These are phyloP conservation scores for Criorhina ranunculi DNA, from an alignment of 2,888 invertebrate genomes.

Conservation along the genomic window DNA sequence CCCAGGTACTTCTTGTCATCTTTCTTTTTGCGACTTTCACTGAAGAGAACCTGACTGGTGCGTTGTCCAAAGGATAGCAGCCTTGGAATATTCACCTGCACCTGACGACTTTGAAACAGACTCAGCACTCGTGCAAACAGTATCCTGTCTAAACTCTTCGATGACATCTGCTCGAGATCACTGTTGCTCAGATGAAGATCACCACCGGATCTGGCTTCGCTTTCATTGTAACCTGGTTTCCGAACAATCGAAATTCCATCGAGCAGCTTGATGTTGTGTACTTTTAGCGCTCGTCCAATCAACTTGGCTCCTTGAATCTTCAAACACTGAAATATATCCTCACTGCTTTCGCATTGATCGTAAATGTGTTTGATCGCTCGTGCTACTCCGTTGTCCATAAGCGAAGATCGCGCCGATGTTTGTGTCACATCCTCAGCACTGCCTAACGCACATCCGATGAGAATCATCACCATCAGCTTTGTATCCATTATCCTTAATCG, in stretches of 20 bases:
- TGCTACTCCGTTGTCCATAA: conserved; percentile 80
- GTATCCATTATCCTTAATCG: conserved; percentile 78
- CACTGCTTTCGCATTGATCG: conserved; percentile 87
- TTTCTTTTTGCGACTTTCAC: conserved; percentile 87
- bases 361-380: conserved; percentile 83
- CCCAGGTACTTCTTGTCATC: conserved; percentile 87
- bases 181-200: conserved; percentile 86
- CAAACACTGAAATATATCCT: conserved; percentile 89
- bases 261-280: conserved; percentile 87
- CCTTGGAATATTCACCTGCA: conserved; percentile 86
- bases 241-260: conserved; percentile 87
- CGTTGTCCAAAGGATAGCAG: conserved; percentile 85
- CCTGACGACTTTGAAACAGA: conserved; percentile 87
- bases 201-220: conserved; percentile 78
- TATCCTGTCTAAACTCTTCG: conserved; percentile 87
- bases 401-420: conserved; percentile 63
- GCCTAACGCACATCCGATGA: conserved; percentile 45
- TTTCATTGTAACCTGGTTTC: conserved; percentile 68
- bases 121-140: conserved; percentile 86
- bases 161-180: conserved; percentile 87
- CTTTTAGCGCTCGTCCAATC: conserved; percentile 87
- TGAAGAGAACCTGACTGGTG: conserved; percentile 82
- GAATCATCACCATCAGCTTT: conserved; percentile 75
- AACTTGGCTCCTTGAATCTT: conserved; percentile 89
- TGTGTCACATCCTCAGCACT: conserved; percentile 32